phyloP scores from a whole-genome alignment of 2,113 vertebrate species.

The Rhinolophus ferrumequinum region DNA sequence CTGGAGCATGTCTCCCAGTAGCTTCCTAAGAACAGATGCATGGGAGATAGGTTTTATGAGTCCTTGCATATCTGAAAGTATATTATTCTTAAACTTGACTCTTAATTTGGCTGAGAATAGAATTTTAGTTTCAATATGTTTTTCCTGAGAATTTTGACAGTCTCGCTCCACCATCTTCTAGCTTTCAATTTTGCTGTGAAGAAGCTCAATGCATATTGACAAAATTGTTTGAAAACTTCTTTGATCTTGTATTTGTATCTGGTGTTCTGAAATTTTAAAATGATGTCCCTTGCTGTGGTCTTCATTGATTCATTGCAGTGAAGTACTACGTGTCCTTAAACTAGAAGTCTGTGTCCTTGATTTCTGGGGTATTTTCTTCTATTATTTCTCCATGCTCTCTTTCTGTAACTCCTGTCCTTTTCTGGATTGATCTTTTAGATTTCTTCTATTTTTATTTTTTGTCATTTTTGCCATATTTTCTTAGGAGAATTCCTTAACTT shows the following conservation, averaged over 20 bases:
- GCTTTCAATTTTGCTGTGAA: not conserved
- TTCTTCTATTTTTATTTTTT: not conserved
- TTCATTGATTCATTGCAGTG: not conserved
- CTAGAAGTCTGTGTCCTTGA: not conserved
- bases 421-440: not conserved
- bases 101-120: not conserved
- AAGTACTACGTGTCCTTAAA: not conserved
- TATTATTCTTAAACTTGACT: not conserved
- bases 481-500: not conserved
- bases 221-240: not conserved
- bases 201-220: not conserved
- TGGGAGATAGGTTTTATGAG: not conserved
- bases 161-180: not conserved
- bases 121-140: not conserved
- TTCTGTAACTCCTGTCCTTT: not conserved
- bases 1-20: not conserved
- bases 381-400: not conserved
- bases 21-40: not conserved
- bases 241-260: not conserved
- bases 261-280: not conserved
- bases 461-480: not conserved
- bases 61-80: not conserved
- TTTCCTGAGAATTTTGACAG: not conserved
- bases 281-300: not conserved
- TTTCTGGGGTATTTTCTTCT: not conserved